phyloP scores from a whole-genome alignment of 1,140 invertebrate genomes.

The Sinonovacula constricta region DNA sequence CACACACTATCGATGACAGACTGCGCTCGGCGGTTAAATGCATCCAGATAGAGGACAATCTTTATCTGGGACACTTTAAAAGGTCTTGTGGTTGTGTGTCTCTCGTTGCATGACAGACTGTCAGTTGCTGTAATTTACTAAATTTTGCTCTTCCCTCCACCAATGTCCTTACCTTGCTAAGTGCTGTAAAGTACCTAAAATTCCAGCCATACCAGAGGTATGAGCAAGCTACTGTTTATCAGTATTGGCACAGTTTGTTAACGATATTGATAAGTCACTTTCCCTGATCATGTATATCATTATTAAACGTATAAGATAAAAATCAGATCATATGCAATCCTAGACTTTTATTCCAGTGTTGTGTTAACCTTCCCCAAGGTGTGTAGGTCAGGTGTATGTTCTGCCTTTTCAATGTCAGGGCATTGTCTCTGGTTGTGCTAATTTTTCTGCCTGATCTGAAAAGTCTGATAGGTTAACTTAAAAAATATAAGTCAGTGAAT shows the following conservation, averaged over 20 bases:
- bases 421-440: too few species aligned
- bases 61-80: neutral
- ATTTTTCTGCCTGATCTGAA: too few species aligned
- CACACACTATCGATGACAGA: constrained; percentile 11
- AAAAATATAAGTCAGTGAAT: too few species aligned
- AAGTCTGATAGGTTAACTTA: too few species aligned
- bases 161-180: neutral
- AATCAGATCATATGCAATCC: neutral
- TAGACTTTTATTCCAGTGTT: neutral
- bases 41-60: too few species aligned
- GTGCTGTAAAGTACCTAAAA: neutral
- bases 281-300: neutral
- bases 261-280: neutral
- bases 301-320: neutral
- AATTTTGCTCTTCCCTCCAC: neutral
- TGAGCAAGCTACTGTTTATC: neutral
- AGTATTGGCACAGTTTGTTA: too few species aligned
- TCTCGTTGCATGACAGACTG: neutral
- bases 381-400: neutral
- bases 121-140: neutral
- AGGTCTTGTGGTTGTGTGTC: neutral
- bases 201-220: neutral
- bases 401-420: too few species aligned
- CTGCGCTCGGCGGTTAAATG: too few species aligned
- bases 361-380: neutral